Base-by-base conservation (phyloP, 2,113 vertebrate species). In the Pardalotus punctatus region DNA sequence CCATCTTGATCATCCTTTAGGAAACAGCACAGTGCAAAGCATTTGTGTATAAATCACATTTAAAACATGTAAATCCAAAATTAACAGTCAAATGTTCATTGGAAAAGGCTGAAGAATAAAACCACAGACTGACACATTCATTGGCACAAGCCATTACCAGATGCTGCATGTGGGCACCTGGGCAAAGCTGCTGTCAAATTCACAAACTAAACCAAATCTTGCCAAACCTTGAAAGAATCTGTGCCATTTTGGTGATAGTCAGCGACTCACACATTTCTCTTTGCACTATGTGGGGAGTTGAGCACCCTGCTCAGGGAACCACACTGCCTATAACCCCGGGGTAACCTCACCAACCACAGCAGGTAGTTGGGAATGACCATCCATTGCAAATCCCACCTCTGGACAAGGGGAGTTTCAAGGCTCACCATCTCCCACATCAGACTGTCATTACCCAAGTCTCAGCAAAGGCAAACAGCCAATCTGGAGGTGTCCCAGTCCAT, bases 281-380 rank as follows among this genome's bases (percentile, higher is more conserved):
- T 40, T 29, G 8, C 0, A 2, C 20, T 43, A 0, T 18, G 6
- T 21, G 1, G 5, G 18, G 2, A 17, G 10, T 1, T 40, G 31
- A 85, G 11, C 14, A 51, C 11, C 4, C n/a, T 70, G 15, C 24
- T 54, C 33, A 64, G 19, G n/a, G 43, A 58, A 50, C 8, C 24
- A 20, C 6, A 5, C 25, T 40, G 22, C 35, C 65, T 17, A 3
- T 14, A 70, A 65, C 13, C 33, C 27, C 21, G 9, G 7, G 8
- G 2, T 50, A 51, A 16, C 23, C 54, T 73, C 45, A 18, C 65
- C 22, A 81, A 31, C 25, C 20, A 48, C 36, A 69, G 15, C 23
- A 56, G 43, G 15, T 5, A 47, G 23, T 7, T 43, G 10, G 36
- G n/a, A 90, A 73, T n/a, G 16, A n/a, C 6, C 6, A 58, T 17